Percentiles rank a stretch among this genome's conserved stretches.
phyloP scores from a whole-genome alignment of 1,140 invertebrate genomes.

The Tetragonula clypearis region DNA sequence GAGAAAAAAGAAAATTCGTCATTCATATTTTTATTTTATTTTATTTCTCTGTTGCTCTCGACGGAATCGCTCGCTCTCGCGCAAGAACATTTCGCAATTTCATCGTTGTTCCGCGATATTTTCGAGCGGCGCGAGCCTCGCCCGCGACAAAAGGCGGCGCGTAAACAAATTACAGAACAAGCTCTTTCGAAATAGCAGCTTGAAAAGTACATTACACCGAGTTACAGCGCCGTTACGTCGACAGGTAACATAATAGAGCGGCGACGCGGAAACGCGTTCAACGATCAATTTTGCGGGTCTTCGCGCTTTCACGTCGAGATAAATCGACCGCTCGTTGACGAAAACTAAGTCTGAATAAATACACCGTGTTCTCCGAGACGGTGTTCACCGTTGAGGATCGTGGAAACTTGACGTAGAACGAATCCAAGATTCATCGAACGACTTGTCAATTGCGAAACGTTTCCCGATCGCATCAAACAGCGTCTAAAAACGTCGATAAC shows the following conservation, averaged over 20 bases:
- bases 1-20: neutral
- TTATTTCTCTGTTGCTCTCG: neutral
- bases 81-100: neutral
- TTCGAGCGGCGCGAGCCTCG: neutral
- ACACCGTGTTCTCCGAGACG: neutral
- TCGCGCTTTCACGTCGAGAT: neutral
- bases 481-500: neutral
- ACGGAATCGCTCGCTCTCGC: too few relatives aligned
- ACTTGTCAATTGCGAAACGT: neutral
- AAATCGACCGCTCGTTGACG: slow-evolving; percentile 2
- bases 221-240: slow-evolving; percentile 20
- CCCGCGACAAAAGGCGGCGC: slow-evolving; percentile 23
- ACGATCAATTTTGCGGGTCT: slow-evolving; percentile 48
- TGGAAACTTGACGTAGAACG: too few relatives aligned
- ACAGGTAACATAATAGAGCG: neutral
- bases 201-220: slow-evolving; percentile 44
- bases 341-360: neutral
- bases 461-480: neutral
- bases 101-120: neutral
- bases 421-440: neutral
- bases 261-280: slow-evolving; percentile 22
- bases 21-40: neutral
- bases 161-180: slow-evolving; percentile 55
- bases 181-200: slow-evolving; percentile 19
- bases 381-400: too few relatives aligned